Conservation (phyloP, 2,797 vertebrate species). For the Anabacerthia variegaticeps region DNA sequence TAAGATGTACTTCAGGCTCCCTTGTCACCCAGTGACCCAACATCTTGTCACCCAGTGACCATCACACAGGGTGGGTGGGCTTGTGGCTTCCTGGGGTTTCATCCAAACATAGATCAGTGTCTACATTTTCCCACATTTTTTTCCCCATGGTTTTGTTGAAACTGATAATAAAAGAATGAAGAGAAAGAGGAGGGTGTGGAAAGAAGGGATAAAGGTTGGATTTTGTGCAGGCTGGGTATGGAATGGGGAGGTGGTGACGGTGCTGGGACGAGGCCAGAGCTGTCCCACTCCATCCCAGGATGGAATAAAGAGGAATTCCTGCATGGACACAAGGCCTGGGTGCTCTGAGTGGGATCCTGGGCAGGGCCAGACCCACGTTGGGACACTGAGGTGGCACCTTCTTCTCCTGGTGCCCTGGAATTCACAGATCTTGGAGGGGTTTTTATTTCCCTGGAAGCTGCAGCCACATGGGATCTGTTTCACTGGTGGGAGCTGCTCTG, state of each 20-base stretch:
- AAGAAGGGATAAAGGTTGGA: neutral
- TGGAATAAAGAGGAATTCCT: neutral
- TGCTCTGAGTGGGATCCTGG: neutral
- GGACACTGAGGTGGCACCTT: neutral
- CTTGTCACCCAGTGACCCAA: neutral
- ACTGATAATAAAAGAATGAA: neutral
- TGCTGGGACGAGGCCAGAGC: neutral
- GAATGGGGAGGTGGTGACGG: neutral
- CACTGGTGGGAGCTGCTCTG: neutral
- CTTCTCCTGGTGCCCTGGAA: neutral
- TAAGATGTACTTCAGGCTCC: neutral
- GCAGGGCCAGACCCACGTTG: rapidly evolving
- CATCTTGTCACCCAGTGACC: too few species aligned
- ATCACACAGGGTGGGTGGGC: neutral
- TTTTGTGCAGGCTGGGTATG: neutral
- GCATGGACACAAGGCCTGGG: neutral
- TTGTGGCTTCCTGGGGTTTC: neutral
- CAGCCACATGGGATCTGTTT: neutral
- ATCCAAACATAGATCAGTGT: neutral
- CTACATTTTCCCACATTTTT: neutral
- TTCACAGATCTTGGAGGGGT: neutral
- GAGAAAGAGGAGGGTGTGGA: neutral
- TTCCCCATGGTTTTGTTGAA: neutral
- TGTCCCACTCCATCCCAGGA: neutral
- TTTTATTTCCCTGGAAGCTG: neutral